phyloP scores from a whole-genome alignment of 2,888 invertebrate genomes.

The Chymomyza amoena region DNA sequence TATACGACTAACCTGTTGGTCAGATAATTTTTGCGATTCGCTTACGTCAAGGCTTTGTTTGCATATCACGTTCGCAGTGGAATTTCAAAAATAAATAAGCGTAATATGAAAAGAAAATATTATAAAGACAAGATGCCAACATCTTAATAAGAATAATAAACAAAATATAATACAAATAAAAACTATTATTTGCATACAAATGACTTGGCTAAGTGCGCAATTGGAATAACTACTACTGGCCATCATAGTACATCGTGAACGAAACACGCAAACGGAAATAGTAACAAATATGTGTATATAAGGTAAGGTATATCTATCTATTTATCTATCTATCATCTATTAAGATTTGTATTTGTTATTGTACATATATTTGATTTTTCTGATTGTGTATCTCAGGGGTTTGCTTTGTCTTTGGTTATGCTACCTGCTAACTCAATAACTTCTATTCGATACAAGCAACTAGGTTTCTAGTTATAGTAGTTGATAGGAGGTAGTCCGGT shows the following conservation, averaged over 20 bases:
- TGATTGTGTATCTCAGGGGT: not conserved
- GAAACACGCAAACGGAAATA: not conserved
- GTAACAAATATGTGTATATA: not conserved
- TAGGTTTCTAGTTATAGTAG: not conserved
- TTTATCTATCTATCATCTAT: too few species aligned
- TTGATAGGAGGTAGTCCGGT: not conserved
- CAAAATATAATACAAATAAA: not conserved
- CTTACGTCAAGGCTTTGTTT: conserved; percentile 6
- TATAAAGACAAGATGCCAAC: not conserved
- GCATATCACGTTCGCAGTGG: conserved; percentile 27
- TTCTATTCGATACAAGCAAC: not conserved
- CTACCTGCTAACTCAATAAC: not conserved
- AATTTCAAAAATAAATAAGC: conserved; percentile 10
- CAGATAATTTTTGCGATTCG: not conserved
- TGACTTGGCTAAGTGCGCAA: not conserved
- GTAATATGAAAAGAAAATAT: conserved; percentile 12
- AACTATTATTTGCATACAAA: not conserved
- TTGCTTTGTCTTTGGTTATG: not conserved
- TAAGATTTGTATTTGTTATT: not conserved
- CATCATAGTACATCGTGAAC: not conserved
- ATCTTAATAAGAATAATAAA: not conserved
- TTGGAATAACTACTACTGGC: not conserved
- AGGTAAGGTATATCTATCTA: not conserved
- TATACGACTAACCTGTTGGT: not conserved
- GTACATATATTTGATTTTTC: not conserved